These are phyloP conservation scores for Pocillopora grandis DNA, from an alignment of 92 coral and sea anemone genomes.

Conservation along the genomic window DNA sequence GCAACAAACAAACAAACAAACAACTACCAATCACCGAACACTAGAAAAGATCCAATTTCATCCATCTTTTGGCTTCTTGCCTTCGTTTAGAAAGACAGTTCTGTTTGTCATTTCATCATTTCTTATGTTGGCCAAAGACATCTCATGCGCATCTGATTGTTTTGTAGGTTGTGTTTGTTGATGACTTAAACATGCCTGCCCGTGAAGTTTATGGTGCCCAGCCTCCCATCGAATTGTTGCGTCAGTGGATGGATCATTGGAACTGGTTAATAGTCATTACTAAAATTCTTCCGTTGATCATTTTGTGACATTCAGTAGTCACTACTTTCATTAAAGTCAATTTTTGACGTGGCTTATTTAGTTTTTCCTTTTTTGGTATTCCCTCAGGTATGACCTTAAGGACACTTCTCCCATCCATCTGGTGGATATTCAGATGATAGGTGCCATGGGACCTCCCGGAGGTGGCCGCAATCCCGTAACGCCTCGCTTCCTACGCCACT, in stretches of 20 bases:
- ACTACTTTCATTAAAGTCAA: not conserved
- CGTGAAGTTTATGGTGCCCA: constrained; percentile 98
- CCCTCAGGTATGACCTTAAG: constrained; percentile 90
- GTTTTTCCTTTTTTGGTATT: not conserved
- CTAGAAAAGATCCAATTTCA: too few relatives aligned
- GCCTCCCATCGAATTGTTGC: constrained; percentile 94
- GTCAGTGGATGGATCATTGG: constrained; percentile 99
- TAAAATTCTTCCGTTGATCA: not conserved
- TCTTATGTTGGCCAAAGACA: too few relatives aligned
- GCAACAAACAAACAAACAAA: too few relatives aligned
- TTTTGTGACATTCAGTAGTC: not conserved
- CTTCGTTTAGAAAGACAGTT: too few relatives aligned
- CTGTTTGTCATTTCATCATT: too few relatives aligned
- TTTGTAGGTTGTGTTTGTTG: constrained; percentile 90
- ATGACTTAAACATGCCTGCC: constrained; percentile 99
- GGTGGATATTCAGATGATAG: constrained; percentile 94
- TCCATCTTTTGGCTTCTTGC: too few relatives aligned
- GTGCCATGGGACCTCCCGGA: constrained; percentile 99
- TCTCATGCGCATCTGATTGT: not conserved
- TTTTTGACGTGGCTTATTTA: not conserved
- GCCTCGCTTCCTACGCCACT: constrained; percentile 96
- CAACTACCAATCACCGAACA: too few relatives aligned
- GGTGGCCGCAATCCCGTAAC: constrained; percentile 99
- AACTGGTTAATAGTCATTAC: constrained; percentile 66
- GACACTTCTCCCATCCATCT: constrained; percentile 98